Evolutionary conservation across 2,113 vertebrate species (phyloP).

Genomic region (Dasypus novemcinctus): DNA sequence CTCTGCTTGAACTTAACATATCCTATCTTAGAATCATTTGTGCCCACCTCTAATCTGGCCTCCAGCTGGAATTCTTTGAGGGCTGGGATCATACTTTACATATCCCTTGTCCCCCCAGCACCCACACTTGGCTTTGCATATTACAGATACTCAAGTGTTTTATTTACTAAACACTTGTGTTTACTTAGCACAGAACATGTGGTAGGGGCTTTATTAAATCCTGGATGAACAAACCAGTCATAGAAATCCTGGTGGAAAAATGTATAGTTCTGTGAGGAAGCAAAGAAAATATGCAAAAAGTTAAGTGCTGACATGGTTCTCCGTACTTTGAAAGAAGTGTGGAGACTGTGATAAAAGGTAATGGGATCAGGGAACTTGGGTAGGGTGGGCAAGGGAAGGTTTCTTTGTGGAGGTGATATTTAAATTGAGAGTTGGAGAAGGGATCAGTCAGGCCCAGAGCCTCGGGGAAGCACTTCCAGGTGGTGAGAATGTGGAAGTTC

Average conservation of each 20-base stretch:
- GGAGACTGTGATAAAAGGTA: not conserved
- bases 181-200: not conserved
- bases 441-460: not conserved
- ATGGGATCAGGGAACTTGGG: not conserved
- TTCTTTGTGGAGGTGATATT: not conserved
- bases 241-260: not conserved
- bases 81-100: not conserved
- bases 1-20: not conserved
- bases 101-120: too few relatives aligned
- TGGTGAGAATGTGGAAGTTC: not conserved
- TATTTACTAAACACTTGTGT: not conserved
- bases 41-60: not conserved
- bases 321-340: not conserved
- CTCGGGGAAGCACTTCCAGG: not conserved
- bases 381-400: not conserved
- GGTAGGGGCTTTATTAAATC: not conserved
- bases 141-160: not conserved
- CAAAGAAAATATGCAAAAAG: not conserved
- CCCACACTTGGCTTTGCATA: not conserved
- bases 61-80: not conserved
- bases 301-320: accelerated
- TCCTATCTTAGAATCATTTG: not conserved
- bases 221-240: not conserved
- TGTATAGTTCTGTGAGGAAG: not conserved
- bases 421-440: not conserved